phyloP scores from a whole-genome alignment of 2,888 invertebrate genomes.

The Drosophila putrida region DNA sequence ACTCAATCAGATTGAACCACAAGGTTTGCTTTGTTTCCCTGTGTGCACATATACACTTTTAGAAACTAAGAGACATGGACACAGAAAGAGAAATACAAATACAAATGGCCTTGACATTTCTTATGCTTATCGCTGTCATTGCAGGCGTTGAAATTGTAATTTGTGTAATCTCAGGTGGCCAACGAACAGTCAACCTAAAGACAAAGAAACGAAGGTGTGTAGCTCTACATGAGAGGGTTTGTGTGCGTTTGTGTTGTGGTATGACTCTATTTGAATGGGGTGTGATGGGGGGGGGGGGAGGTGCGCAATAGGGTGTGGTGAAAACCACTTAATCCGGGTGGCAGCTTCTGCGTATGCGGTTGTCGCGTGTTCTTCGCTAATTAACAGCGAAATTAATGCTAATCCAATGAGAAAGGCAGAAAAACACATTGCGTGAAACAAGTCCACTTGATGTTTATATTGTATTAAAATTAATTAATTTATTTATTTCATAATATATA shows the following conservation, averaged over 20 bases:
- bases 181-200: conserved; percentile 27
- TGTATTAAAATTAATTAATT: conserved; percentile 79
- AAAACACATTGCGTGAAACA: conserved; percentile 19
- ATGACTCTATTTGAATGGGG: conserved; percentile 41
- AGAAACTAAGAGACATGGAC: conserved; percentile 6
- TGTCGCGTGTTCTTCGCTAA: conserved; percentile 54
- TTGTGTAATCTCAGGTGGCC: conserved; percentile 74
- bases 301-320: conserved; percentile 12
- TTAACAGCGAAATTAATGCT: conserved; percentile 64
- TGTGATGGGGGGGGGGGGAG: conserved; percentile 1
- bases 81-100: conserved; percentile 35
- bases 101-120: conserved; percentile 79
- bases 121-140: conserved; percentile 76
- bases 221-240: too few relatives aligned
- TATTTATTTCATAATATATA: conserved; percentile 78
- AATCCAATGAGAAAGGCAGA: conserved; percentile 40
- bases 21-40: conserved; percentile 16
- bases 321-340: conserved; percentile 57
- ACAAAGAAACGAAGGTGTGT: conserved; percentile 35
- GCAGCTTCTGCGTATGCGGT: conserved; percentile 40
- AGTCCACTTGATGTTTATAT: conserved; percentile 55
- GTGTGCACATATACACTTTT: neutral
- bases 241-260: conserved; percentile 5
- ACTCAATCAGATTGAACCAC: conserved; percentile 22
- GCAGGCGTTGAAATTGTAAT: conserved; percentile 80